Evolutionary conservation across 2,888 invertebrate species (phyloP), one percentile per base, ranked within the genome.

Genomic region (Synanthedon tipuliformis): DNA sequence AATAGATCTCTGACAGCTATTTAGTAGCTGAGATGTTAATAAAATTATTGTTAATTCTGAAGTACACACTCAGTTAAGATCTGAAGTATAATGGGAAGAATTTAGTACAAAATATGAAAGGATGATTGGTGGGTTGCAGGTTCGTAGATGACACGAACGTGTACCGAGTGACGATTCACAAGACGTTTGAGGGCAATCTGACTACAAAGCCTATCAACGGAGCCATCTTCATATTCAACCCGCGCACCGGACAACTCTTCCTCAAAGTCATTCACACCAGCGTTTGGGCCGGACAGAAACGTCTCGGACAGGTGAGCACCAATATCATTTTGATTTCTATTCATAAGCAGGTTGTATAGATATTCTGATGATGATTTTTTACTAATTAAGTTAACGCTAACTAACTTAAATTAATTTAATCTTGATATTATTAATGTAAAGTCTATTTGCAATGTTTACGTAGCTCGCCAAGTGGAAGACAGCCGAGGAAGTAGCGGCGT

Each of bases 121-220:
- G n/a, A n/a, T 41, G 2, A n/a, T 41, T 41, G 41, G 7, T 34
- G 8, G 2, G 8, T 45, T n/a, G 4, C 49, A 89, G 89, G 90
- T 99, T 99, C 81, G 99, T 99, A 11, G 99, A 99, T 73, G 99
- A 99, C 78, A 99, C 99, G 0, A 99, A 99, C 78, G 99, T 99
- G 27, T 99, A 99, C 85, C 92, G 99, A 60, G 99, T 99, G 23
- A 99, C 99, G 1, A 99, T 99, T 69, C 99, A 99, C 89, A 99
- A 99, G 89, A 99, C 99, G 0, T 99, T 99, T 81, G 99, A 99
- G 78, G 99, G 99, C 53, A 98, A 98, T 77, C 89, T 99, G 74
- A 99, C 99, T 0, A 99, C 99, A 0, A 99, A 99, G 78, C 99
- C 99, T 0, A 99, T 99, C 71, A 99, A 99, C 80, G 99, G 99